Evolutionary conservation across 2,797 vertebrate genomes (phyloP), one percentile per base, ranked within the genome.

Genomic region (Sphenodon punctatus): DNA sequence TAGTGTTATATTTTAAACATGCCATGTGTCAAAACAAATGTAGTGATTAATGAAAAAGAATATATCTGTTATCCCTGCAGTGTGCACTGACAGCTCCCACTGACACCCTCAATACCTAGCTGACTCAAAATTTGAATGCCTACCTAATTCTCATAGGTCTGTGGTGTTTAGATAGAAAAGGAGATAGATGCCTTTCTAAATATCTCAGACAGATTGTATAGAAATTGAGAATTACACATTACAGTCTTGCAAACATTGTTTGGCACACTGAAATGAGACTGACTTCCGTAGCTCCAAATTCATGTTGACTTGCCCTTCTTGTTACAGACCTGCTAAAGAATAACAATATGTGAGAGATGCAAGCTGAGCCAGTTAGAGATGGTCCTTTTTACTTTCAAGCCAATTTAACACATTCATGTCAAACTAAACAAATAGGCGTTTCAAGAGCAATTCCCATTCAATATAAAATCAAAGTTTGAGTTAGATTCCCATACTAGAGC

Each of bases 311-410:
- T 63, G 66, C 46, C 60, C 34, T 60, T 46, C 12, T 38, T 41
- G 51, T 41, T 41, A 48, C 22, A 46, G 34, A 56, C 34, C 63
- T 64, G 20, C 32, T 17, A 72, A 64, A 27, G 16, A 83, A 27
- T 23, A 72, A 46, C 10, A 48, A 16, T 25, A 2, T 58, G 36
- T 67, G 70, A 86, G 80, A 86, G 86, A 92, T 87, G 87, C 87
- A 92, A 91, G 82, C 41, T 85, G 79, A 75, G 10, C 56, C 58
- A 63, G 13, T 16, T 7, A 53, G 61, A 63, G 46, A 41, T 45
- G 36, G 45, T 22, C n/a, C 30, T 66, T 36, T 72, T 19, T 36
- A 60, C 64, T 48, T 41, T 38, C 25, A 41, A 32, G 53, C 67
- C 65, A 53, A 42, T 34, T 49, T 30, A 36, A 16, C 42, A 30